Percentiles rank a stretch among this genome's conserved stretches.
Conservation (phyloP, 2,888 invertebrate species). For the Teinopalpus imperialis region DNA sequence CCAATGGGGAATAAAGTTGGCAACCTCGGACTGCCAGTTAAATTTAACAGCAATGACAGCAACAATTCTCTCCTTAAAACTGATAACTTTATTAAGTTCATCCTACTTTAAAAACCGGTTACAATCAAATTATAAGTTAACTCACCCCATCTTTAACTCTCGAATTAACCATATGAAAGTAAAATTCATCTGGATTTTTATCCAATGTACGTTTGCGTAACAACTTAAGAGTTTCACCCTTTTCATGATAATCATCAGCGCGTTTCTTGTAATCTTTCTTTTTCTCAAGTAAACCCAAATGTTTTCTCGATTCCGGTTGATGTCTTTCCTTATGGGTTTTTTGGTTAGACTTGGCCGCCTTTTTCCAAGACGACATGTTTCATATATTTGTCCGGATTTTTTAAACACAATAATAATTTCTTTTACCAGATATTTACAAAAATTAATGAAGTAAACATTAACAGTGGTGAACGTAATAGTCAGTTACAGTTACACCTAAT, state of each 20-base stretch:
- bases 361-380: slow-evolving; percentile 94
- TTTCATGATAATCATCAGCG: slow-evolving; percentile 90
- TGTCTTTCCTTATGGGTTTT: slow-evolving; percentile 92
- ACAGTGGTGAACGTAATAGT: no score
- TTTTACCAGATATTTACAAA: background rate
- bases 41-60: no score
- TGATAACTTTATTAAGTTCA: no score
- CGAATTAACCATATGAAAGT: slow-evolving; percentile 98
- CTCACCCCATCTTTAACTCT: slow-evolving; percentile 83
- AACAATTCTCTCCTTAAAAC: no score
- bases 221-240: slow-evolving; percentile 90
- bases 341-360: slow-evolving; percentile 92
- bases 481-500: no score
- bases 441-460: no score
- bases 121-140: slow-evolving; percentile 12
- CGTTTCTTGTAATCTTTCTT: slow-evolving; percentile 93
- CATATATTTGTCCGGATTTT: background rate
- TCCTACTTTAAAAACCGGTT: no score
- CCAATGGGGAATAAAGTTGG: no score
- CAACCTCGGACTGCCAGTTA: no score
- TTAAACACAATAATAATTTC: background rate
- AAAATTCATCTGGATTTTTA: slow-evolving; percentile 99
- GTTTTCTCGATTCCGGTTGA: slow-evolving; percentile 89
- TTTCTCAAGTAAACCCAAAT: slow-evolving; percentile 92
- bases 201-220: slow-evolving; percentile 92